Base-by-base conservation (phyloP, 2,113 vertebrate genomes). In the Chloroceryle aenea region DNA sequence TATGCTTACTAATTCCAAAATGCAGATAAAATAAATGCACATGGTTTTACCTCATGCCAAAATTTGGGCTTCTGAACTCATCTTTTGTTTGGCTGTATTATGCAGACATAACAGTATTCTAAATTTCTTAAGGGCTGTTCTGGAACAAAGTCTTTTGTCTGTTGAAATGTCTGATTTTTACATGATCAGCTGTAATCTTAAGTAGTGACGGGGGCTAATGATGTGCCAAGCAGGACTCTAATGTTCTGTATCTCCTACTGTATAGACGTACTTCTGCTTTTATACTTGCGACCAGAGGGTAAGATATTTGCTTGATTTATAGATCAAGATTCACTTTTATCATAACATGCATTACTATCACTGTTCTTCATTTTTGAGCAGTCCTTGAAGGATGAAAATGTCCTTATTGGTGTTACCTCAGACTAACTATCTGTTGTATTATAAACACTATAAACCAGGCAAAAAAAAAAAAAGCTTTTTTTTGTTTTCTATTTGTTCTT, bases 21-120 rank as follows among this genome's bases (percentile, higher is more conserved):
- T 98, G 97, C 97, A 94, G 98, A 96, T 97, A 45, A 97, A 99
- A 98, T 99, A 99, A 99, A 99, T 98, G 98, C 98, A 98, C 97
- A 97, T 98, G 98, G 97, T 98, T 99, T 98, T 99, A 98, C 98
- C 98, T 98, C 97, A 97, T 98, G 98, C 91, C 95, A 98, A 98
- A 97, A 98, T 98, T 97, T 97, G 97, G 96, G 97, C 97, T 98
- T 98, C 97, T 97, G 97, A 96, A 98, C 97, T 98, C 92, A 97
- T 97, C 97, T 8, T 84, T 97, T 89, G 85, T 96, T 98, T 97
- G 96, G 97, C 93, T 96, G 67, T 73, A 95, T 94, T 92, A 89
- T 96, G 96, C 89, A 97, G 95, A 92, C 74, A 16, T 68, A 94
- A 91, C 91, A 85, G 89, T 95, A 95, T 92, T 97, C 94, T 88